Evolutionary conservation across 2,797 vertebrate species (phyloP), one percentile per base, ranked within the genome.

Genomic region (Argentina silus): DNA sequence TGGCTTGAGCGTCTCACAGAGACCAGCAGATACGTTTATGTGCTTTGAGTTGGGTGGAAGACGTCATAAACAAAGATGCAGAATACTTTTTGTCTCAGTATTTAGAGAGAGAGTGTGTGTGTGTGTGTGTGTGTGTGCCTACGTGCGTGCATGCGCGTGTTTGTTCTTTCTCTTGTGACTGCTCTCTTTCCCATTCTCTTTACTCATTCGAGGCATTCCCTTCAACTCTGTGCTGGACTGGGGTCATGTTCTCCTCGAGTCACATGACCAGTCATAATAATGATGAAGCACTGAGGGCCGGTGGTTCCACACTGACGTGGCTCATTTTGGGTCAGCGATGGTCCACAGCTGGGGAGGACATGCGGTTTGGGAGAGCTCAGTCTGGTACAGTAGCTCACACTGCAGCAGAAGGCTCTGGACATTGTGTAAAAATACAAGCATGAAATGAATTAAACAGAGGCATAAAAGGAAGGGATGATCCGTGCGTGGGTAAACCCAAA

Each of bases 1-100:
- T 78, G 70, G 55, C 72, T 80, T 76, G 27, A 79, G 76, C 57
- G 60, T 82, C 70, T 65, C 17, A 44, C 64, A 83, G 72, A n/a
- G 75, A 72, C 73, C 2, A 10, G 17, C 21, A 27, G 65, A 42
- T 43, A 15, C 27, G 27, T 55, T 67, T 5, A 67, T 68, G 27
- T 53, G 48, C 6, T 36, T 36, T 10, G 50, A 55, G 14, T 7
- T 44, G 60, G 27, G 19, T 43, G 36, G 27, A 36, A n/a, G 21
- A 11, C 62, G 6, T n/a, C 0, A 17, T 11, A 19, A 42, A 59
- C 11, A 59, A 10, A 10, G 21, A 59, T 23, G 56, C 21, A 7
- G 11, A 21, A 7, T 50, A 14, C 48, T 50, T 14, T 59, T 2
- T 19, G 56, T 23, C 11, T 19, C 17, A 3, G 12, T 57, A 23